Base-by-base conservation (phyloP, 2,113 vertebrate genomes). In the Corythoichthys haematopterus region DNA sequence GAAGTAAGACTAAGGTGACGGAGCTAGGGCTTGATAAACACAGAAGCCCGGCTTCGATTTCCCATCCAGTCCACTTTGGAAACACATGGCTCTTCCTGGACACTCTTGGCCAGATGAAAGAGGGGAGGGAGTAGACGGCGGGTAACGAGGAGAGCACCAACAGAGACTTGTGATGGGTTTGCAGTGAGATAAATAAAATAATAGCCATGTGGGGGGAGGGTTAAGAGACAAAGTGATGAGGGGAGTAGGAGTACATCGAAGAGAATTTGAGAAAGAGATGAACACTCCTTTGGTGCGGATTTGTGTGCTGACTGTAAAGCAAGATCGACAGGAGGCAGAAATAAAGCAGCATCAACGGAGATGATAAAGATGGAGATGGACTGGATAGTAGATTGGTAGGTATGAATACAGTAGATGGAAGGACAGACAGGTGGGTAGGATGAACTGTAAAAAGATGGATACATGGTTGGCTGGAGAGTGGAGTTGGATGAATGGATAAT, bases 21-120 rank as follows among this genome's bases (percentile, higher is more conserved):
- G 89, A 93, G 89, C 87, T 89, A 78, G 79, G 87, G 84, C 90
- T 92, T 93, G 88, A 92, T 92, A 92, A 92, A 92, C 91, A 92
- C 86, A 93, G 91, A 92, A 92, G 88, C 86, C 77, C 88, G 88
- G 85, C 57, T 84, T 91, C 64, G 72, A 86, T 89, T 93, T 93
- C 90, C 83, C 62, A 87, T 93, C 84, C 85, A 91, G 77, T 90
- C 88, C 90, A 91, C 90, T 93, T 94, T 93, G 81, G 81, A 88
- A 90, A 92, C 91, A 88, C 87, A 88, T 82, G 88, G 84, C 90
- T 90, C 91, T 92, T 91, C 82, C 66, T 86, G 82, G 85, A 75
- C 53, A 66, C 80, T 82, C 64, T 62, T 64, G 81, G 82, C 76
- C 80, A 47, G 20, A 62, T 61, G 62, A 82, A 57, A 35, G 51